phyloP scores from a whole-genome alignment of 2,113 vertebrate genomes.

The Kryptolebias marmoratus region DNA sequence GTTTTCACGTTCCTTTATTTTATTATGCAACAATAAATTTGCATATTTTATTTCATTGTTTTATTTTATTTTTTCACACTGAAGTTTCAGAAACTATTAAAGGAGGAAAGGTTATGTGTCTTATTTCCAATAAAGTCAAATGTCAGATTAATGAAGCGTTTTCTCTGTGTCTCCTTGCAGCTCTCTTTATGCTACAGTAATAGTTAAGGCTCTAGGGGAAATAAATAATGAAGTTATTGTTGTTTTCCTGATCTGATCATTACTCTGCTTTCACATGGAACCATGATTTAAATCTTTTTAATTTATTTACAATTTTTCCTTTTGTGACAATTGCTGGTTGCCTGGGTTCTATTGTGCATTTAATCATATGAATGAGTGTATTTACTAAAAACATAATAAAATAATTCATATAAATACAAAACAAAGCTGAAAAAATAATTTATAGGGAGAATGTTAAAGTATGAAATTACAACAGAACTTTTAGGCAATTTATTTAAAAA shows the following conservation, averaged over 20 bases:
- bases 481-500: slow-evolving; percentile 62
- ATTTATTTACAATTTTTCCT: no score
- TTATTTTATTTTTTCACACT: background rate
- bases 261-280: slow-evolving; percentile 10
- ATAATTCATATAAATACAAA: no score
- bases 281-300: slow-evolving; percentile 14
- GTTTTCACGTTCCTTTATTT: no score
- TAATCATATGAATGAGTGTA: no score
- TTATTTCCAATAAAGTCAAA: slow-evolving; percentile 14
- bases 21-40: no score
- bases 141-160: slow-evolving; percentile 46
- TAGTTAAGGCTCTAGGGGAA: slow-evolving; percentile 43
- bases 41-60: no score
- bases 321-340: no score
- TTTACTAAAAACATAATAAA: no score
- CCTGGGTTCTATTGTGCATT: no score
- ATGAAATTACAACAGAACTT: slow-evolving; percentile 27
- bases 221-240: slow-evolving; percentile 50
- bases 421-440: background rate
- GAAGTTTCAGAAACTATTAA: slow-evolving; percentile 7
- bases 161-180: slow-evolving; percentile 19
- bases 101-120: background rate
- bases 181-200: slow-evolving; percentile 51
- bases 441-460: background rate
- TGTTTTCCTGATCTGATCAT: slow-evolving; percentile 48